Evolutionary conservation across 2,797 vertebrate genomes (phyloP), one percentile per base, ranked within the genome.

Genomic region (Cephalopachus bancanus): DNA sequence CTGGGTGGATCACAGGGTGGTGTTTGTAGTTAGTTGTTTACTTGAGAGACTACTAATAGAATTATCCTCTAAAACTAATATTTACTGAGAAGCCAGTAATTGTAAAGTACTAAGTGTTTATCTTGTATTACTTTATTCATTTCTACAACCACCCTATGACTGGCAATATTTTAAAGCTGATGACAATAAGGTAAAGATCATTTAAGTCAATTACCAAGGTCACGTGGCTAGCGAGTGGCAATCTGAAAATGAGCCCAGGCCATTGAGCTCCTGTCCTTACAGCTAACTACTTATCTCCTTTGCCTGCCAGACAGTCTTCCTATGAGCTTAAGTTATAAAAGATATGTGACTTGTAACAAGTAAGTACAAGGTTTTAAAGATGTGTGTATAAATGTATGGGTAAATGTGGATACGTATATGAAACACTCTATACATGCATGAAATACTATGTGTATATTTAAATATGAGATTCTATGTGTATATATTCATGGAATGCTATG

Each of bases 41-140:
- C 11, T 5, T 7, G 26, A 17, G 11, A 24, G 10, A 16, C 26
- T 22, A 8, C 75, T 30, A 1, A 19, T 0, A 16, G 15, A 33
- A 33, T 14, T 37, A 20, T 30, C 26, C 51, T 67, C 71, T 8
- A 10, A 15, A 67, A 37, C 67, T 3, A 5, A 11, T 7, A 10
- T 14, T 24, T 24, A 22, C 60, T 1, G 15, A 62, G 53, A 20
- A 14, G 53, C 0, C 0, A 9, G 19, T 9, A 1, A 1, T 0
- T 1, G 8, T 17, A 16, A 30, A 20, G 24, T 12, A 10, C 24
- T 3, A 5, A 37, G 4, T 1, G 16, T 30, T 22, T 75, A 11
- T 1, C 26, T 4, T n/a, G 15, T 17, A 1, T 11, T 16, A 4
- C 17, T 26, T n/a, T 19, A 5, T 28, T 72, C 30, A 30, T 37